phyloP scores from a whole-genome alignment of 1,140 invertebrate species.

The Rhopalosiphum padi region DNA sequence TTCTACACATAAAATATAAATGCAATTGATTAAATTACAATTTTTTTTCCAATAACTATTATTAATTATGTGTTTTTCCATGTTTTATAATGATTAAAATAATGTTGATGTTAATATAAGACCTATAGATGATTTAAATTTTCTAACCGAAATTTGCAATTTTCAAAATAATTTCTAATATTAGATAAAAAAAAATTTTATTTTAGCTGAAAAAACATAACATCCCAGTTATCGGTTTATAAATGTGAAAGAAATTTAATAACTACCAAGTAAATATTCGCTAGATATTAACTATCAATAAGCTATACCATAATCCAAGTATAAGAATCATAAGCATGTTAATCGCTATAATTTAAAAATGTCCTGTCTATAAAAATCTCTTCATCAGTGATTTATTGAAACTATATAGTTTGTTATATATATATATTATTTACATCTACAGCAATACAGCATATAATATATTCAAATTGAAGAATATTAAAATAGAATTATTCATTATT shows the following conservation, averaged over 20 bases:
- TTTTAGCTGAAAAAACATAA: not conserved
- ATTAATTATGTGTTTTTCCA: too few relatives aligned
- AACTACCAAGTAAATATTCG: not conserved
- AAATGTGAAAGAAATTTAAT: not conserved
- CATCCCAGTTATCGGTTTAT: not conserved
- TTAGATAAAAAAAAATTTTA: too few relatives aligned
- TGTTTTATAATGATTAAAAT: too few relatives aligned
- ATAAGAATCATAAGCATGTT: not conserved
- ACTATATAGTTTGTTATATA: not conserved
- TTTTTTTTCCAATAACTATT: too few relatives aligned
- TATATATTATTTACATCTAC: not conserved
- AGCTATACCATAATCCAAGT: not conserved
- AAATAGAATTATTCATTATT: not conserved
- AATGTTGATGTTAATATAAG: not conserved
- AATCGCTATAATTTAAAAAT: not conserved
- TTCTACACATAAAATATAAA: not conserved
- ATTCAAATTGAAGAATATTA: not conserved
- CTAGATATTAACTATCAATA: not conserved
- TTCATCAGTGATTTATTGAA: not conserved
- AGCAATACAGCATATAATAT: not conserved
- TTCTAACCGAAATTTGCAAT: not conserved
- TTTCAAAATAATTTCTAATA: too few relatives aligned
- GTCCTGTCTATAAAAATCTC: not conserved
- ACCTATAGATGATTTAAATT: not conserved
- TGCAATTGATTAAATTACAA: not conserved